Evolutionary conservation across 2,113 vertebrate species (phyloP).

Genomic region (Syngnathus floridae): DNA sequence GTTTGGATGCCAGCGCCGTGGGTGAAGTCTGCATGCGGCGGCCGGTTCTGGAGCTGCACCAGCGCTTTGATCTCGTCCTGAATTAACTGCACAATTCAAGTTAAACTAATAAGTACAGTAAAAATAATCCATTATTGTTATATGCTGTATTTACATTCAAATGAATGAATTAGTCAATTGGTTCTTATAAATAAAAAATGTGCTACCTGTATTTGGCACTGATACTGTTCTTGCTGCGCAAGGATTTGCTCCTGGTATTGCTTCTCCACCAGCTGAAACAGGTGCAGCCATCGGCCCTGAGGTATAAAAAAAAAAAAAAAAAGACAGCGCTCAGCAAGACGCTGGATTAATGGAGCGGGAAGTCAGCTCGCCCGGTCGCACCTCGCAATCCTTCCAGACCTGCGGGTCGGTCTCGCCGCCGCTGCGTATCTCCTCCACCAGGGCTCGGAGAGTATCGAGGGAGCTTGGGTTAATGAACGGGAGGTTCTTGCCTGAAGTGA

Average conservation of each 20-base stretch:
- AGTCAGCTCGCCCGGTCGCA: conserved; percentile 36
- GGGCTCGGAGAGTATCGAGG: conserved; percentile 73
- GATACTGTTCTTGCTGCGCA: conserved; percentile 89
- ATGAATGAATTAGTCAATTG: no score
- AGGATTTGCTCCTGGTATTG: conserved; percentile 90
- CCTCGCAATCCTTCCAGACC: conserved; percentile 86
- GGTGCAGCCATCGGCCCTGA: conserved; percentile 86
- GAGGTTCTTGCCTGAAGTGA: conserved; percentile 76
- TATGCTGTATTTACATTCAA: no score
- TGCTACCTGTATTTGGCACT: conserved; percentile 83
- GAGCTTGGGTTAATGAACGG: conserved; percentile 76
- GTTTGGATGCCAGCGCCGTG: conserved; percentile 36
- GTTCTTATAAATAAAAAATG: not conserved
- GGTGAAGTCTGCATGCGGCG: conserved; percentile 39
- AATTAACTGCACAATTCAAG: conserved; percentile 73
- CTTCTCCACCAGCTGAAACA: conserved; percentile 85
- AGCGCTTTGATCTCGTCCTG: conserved; percentile 90
- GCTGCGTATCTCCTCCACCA: conserved; percentile 81
- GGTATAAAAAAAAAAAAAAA: not conserved
- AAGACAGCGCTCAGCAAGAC: not conserved
- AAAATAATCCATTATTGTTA: not conserved
- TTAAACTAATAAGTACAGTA: not conserved
- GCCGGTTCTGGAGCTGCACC: conserved; percentile 77
- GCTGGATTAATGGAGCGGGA: not conserved
- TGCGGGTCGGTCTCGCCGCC: conserved; percentile 74